These are phyloP conservation scores for Polia nebulosa DNA, from an alignment of 2,888 invertebrate genomes.

Conservation along the genomic window DNA sequence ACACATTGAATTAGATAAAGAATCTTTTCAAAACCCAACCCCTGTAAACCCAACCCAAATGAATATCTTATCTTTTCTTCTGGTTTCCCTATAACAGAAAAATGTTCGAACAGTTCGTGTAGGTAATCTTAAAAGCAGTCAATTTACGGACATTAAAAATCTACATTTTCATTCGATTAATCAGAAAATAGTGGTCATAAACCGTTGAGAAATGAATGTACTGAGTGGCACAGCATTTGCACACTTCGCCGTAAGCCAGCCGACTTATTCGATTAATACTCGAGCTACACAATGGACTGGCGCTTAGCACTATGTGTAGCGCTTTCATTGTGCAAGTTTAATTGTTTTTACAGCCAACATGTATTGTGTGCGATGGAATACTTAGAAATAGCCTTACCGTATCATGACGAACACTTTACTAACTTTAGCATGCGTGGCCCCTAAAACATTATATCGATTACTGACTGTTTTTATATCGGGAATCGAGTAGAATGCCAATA, in stretches of 20 bases:
- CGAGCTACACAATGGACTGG: constrained; percentile 79
- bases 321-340: constrained; percentile 86
- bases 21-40: background rate
- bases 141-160: constrained; percentile 22
- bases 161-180: constrained; percentile 49
- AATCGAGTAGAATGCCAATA: constrained; percentile 66
- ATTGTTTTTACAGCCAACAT: constrained; percentile 83
- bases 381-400: constrained; percentile 65
- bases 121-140: constrained; percentile 10
- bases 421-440: constrained; percentile 27
- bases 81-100: background rate
- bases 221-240: constrained; percentile 52
- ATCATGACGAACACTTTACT: constrained; percentile 56
- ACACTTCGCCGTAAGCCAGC: constrained; percentile 63
- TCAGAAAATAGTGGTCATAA: constrained; percentile 51
- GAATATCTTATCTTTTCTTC: constrained; percentile 5
- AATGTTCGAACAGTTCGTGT: constrained; percentile 8
- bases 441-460: constrained; percentile 55
- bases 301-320: constrained; percentile 77
- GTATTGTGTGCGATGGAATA: constrained; percentile 64
- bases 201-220: constrained; percentile 47
- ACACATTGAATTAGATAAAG: background rate
- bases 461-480: constrained; percentile 52
- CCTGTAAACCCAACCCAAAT: background rate
- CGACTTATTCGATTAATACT: constrained; percentile 85